A percentile compares a stretch with the other conserved stretches of the same genome.
Conservation (phyloP, 2,797 vertebrate genomes). For the Rhyacichthys aspro region DNA sequence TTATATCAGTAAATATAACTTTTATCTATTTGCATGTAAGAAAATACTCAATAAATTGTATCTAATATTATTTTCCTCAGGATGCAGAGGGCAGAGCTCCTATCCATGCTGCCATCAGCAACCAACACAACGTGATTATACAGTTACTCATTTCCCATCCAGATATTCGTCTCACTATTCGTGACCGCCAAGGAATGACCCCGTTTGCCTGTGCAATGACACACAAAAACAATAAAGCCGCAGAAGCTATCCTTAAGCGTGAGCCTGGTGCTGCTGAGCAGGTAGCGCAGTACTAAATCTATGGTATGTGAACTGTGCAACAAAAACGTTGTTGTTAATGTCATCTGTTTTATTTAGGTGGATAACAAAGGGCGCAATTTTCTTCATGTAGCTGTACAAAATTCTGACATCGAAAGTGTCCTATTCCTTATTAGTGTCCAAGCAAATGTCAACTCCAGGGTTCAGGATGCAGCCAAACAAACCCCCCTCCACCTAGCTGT, state of each 20-base stretch:
- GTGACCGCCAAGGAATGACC: constrained; percentile 95
- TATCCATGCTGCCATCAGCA: constrained; percentile 95
- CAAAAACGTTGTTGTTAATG: background rate
- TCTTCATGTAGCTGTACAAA: constrained; percentile 95
- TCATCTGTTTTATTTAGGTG: constrained; percentile 76
- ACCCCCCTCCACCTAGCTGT: constrained; percentile 96
- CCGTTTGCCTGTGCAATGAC: constrained; percentile 99
- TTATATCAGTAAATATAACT: background rate
- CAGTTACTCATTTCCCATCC: constrained; percentile 97
- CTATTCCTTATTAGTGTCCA: constrained; percentile 98
- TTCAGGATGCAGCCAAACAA: constrained; percentile 94
- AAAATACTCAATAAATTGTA: background rate
- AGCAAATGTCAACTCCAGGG: constrained; percentile 95
- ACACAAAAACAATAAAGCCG: constrained; percentile 96
- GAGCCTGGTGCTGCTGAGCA: constrained; percentile 96
- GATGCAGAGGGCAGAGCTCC: constrained; percentile 95
- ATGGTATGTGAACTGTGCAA: background rate
- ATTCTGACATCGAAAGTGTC: constrained; percentile 96
- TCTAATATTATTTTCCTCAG: constrained; percentile 64
- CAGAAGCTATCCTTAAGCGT: constrained; percentile 94
- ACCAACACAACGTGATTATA: constrained; percentile 94
- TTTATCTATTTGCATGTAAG: background rate
- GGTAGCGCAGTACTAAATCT: constrained; percentile 68
- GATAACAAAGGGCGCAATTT: constrained; percentile 99
- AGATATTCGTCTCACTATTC: constrained; percentile 89